Conservation (phyloP, 2,888 invertebrate genomes). For the Diarsia dahlii region DNA sequence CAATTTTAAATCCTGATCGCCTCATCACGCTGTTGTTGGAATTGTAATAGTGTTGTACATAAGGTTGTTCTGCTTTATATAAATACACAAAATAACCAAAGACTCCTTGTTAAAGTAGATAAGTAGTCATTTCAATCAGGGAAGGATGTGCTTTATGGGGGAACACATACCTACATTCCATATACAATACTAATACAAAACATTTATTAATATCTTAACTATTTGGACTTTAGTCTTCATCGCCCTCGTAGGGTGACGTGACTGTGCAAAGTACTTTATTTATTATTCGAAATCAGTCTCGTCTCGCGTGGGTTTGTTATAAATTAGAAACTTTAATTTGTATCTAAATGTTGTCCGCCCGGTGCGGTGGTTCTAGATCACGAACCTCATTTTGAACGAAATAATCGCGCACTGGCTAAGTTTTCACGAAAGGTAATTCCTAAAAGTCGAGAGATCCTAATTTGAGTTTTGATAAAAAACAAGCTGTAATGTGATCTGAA, state of each 20-base stretch:
- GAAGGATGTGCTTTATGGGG: constrained; percentile 18
- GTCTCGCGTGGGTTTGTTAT: constrained; percentile 34
- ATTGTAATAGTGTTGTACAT: constrained; percentile 30
- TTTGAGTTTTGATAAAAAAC: constrained; percentile 15
- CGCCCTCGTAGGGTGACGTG: constrained; percentile 44
- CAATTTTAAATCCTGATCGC: constrained; percentile 33
- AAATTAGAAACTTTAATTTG: constrained; percentile 39
- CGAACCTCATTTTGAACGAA: constrained; percentile 20
- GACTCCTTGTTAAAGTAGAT: constrained; percentile 4
- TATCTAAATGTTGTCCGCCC: constrained; percentile 18
- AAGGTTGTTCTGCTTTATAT: background rate
- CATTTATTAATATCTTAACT: constrained; percentile 35
- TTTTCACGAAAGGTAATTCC: background rate
- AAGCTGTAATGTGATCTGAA: constrained; percentile 36
- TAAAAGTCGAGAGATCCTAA: constrained; percentile 1
- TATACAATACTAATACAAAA: constrained; percentile 7
- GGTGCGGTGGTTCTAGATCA: constrained; percentile 25
- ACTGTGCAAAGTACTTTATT: constrained; percentile 54
- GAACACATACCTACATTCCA: constrained; percentile 16
- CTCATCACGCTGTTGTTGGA: constrained; percentile 28
- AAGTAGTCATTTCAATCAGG: constrained; percentile 41
- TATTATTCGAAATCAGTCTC: constrained; percentile 44
- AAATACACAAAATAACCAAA: background rate
- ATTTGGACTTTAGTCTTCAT: constrained; percentile 51
- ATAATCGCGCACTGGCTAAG: constrained; percentile 9